A percentile compares a stretch with the other conserved stretches of the same genome.
Evolutionary conservation across 2,113 vertebrate genomes (phyloP).

Genomic region (Amphiprion ocellaris): DNA sequence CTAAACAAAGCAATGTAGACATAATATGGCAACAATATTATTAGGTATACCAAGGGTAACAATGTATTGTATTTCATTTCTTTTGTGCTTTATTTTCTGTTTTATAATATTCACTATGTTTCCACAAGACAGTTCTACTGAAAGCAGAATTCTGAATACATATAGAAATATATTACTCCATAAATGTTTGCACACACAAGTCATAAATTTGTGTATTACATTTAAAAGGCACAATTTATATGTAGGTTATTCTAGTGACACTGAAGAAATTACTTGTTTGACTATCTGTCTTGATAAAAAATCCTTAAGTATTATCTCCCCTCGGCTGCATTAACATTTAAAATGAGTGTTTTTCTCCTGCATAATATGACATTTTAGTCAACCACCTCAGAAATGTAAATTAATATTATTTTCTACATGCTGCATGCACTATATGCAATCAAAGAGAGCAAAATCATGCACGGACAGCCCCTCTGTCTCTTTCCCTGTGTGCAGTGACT

Average conservation of each 20-base stretch:
- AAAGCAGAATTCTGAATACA: too few species aligned
- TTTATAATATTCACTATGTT: neutral
- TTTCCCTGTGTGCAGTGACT: conserved; percentile 53
- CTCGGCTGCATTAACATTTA: neutral
- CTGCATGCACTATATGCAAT: neutral
- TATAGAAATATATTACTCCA: too few species aligned
- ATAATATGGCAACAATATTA: too few species aligned
- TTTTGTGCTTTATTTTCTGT: neutral
- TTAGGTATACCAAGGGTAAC: neutral
- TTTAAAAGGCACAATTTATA: too few species aligned
- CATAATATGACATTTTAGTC: neutral
- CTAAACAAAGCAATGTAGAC: too few species aligned
- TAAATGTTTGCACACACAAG: too few species aligned
- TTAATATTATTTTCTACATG: conserved; percentile 2
- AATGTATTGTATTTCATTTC: neutral
- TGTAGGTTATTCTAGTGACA: too few species aligned
- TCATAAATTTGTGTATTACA: too few species aligned
- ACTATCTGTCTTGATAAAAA: conserved; percentile 25
- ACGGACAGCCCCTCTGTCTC: neutral
- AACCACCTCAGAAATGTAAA: conserved; percentile 7
- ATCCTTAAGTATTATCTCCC: neutral
- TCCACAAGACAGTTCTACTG: too few species aligned
- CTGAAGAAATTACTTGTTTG: too few species aligned
- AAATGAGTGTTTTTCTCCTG: neutral
- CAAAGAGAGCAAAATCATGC: conserved; percentile 22